These are phyloP conservation scores for Heterotilapia buettikoferi DNA, from an alignment of 2,113 vertebrate species.

Conservation along the genomic window DNA sequence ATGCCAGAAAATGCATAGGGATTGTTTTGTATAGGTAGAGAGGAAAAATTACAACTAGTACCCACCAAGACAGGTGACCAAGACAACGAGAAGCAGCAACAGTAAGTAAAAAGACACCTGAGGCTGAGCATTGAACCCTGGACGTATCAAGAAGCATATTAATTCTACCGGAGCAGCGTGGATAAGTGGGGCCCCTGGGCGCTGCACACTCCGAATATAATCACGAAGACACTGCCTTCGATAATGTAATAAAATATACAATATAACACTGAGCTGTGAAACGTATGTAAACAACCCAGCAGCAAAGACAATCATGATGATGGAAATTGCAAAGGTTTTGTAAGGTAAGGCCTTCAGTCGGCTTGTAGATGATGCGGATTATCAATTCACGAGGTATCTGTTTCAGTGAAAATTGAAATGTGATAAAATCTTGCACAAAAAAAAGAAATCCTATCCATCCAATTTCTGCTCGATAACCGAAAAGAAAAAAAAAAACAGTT, in stretches of 20 bases:
- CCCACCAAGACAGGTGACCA: not conserved
- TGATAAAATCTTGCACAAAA: not conserved
- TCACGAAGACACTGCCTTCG: not conserved
- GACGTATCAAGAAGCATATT: constrained; percentile 20
- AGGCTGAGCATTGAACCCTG: constrained; percentile 30
- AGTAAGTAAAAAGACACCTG: not conserved
- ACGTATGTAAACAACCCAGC: constrained; percentile 9
- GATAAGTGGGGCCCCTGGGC: constrained; percentile 32
- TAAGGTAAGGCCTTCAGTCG: not conserved
- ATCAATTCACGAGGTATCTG: not conserved
- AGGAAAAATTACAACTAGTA: not conserved
- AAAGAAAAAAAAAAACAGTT: not conserved
- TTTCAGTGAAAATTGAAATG: not conserved
- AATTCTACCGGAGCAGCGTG: constrained; percentile 15
- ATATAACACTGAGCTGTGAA: not conserved
- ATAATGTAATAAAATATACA: constrained; percentile 30
- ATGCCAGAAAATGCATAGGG: not conserved
- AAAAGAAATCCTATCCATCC: not conserved
- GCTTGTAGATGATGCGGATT: not conserved
- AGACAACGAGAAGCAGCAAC: not conserved
- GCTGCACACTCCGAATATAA: not conserved
- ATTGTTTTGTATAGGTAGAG: not conserved
- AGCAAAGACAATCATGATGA: not conserved
- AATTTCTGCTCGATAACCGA: not conserved
- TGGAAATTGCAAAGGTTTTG: not conserved